Evolutionary conservation across 53 echinoderm and acorn worm genomes (phyloP).

Genomic region (Mesocentrotus franciscanus): DNA sequence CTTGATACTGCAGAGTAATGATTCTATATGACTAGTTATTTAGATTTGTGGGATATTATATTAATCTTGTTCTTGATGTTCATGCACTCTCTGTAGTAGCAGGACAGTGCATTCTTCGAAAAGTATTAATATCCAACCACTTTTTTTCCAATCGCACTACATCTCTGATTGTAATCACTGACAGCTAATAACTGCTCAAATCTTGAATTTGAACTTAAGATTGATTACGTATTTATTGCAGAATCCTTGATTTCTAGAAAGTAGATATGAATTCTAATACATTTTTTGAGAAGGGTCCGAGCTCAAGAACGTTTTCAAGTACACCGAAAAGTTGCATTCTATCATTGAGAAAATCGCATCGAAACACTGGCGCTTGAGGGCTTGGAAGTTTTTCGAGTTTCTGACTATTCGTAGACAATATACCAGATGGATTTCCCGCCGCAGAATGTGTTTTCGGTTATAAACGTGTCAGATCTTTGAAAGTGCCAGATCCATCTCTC

Average conservation of each 20-base stretch:
- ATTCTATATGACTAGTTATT: not conserved
- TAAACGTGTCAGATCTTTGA: slow-evolving; percentile 23
- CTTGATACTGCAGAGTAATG: not conserved
- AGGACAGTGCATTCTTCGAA: not conserved
- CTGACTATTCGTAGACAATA: not conserved
- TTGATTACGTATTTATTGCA: not conserved
- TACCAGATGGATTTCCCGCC: slow-evolving; percentile 7
- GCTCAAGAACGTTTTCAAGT: not conserved
- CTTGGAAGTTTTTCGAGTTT: not conserved
- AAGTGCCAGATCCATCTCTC: slow-evolving; percentile 24
- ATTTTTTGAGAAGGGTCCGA: not conserved
- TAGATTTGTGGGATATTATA: not conserved
- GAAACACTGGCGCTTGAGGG: not conserved
- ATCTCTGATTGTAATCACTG: not conserved
- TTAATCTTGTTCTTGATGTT: not conserved
- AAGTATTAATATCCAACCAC: not conserved
- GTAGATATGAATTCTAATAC: not conserved
- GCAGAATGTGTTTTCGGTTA: slow-evolving; percentile 1
- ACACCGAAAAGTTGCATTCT: not conserved
- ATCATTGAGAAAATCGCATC: not conserved
- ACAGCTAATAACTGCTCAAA: not conserved
- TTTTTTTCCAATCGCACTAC: not conserved
- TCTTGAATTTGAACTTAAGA: not conserved
- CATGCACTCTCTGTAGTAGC: not conserved
- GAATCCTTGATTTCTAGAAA: slow-evolving; percentile 4